Base-by-base conservation (phyloP, 1,140 invertebrate species). In the Heliconius congener region DNA sequence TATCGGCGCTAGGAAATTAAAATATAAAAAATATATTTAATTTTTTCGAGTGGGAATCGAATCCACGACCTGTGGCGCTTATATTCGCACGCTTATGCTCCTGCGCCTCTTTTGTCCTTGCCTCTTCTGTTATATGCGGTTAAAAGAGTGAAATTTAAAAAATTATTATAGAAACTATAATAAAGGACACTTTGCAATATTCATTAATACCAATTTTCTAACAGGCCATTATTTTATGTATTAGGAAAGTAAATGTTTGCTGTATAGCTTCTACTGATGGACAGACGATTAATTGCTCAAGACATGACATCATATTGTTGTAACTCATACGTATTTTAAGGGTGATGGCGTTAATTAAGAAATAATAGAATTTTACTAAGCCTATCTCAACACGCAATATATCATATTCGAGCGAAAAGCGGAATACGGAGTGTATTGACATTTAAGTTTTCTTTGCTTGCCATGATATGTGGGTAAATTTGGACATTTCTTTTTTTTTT, bases 241-340 rank as follows among this genome's bases (percentile, higher is more conserved):
- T 78, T 78, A 73, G 71, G 46, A 60, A 57, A 73, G 71, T 78
- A 78, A 60, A 73, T 71, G 42, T 73, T 42, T 39, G 52, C 76
- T 80, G 75, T 77, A 80, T 80, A n/a, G 55, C 71, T 46, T 73
- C 75, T n/a, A 60, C 71, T 80, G 75, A 80, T 76, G 72, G 71
- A 71, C 42, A 16, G 52, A 42, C 70, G 79, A 74, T 80, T 80
- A 77, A 80, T 80, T 77, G 79, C 79, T 55, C 13, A 52, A 46
- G 72, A 77, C 72, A 79, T 76, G 74, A 42, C 55, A 30, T 37
- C 74, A 80, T 72, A 18, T 37, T 34, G 52, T 19, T 37, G 55
- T 37, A n/a, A 55, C 8, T 18, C 9, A 8, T 2, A 57, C 55
- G 18, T 52, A 52, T 52, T 57, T 57, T 23, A 57, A 8, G 8